These are phyloP conservation scores for Macrosteles quadrilineatus DNA, from an alignment of 1,140 invertebrate genomes.

Conservation along the genomic window DNA sequence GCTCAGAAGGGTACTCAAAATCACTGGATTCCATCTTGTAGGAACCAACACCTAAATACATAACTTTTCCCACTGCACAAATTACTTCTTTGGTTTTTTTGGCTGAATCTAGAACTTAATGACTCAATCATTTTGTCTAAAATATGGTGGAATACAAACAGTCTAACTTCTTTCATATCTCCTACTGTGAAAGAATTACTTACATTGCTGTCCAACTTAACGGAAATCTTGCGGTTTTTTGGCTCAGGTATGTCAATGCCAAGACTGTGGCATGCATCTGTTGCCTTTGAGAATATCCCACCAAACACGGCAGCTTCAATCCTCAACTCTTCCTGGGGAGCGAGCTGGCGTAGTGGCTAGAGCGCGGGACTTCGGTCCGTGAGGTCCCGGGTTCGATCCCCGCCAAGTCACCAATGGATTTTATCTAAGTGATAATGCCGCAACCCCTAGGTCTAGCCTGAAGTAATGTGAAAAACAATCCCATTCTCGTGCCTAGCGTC, in stretches of 20 bases:
- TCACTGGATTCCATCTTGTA: neutral
- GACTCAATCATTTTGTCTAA: constrained; percentile 21
- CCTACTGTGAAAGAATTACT: neutral
- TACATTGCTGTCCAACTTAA: constrained; percentile 3
- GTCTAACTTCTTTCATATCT: constrained; percentile 29
- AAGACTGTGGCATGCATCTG: constrained; percentile 5
- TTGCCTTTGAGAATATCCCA: constrained; percentile 24
- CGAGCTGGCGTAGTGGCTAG: too few species aligned
- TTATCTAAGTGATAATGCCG: too few species aligned
- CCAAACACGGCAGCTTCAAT: constrained; percentile 27
- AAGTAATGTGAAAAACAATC: too few species aligned
- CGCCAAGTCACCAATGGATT: too few species aligned
- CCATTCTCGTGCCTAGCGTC: too few species aligned
- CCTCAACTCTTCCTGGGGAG: too few species aligned
- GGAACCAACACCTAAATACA: neutral
- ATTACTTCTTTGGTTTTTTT: constrained; percentile 29
- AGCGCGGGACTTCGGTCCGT: too few species aligned
- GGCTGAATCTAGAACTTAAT: constrained; percentile 23
- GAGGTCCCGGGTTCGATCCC: too few species aligned
- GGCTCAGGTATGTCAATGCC: constrained; percentile 33
- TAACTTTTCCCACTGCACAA: constrained; percentile 28
- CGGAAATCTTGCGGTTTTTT: constrained; percentile 29
- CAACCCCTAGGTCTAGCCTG: too few species aligned
- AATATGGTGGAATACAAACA: constrained; percentile 29
- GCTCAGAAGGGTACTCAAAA: neutral